These are phyloP conservation scores for Paracanthobrama guichenoti DNA, from an alignment of 2,113 vertebrate genomes.

Conservation along the genomic window DNA sequence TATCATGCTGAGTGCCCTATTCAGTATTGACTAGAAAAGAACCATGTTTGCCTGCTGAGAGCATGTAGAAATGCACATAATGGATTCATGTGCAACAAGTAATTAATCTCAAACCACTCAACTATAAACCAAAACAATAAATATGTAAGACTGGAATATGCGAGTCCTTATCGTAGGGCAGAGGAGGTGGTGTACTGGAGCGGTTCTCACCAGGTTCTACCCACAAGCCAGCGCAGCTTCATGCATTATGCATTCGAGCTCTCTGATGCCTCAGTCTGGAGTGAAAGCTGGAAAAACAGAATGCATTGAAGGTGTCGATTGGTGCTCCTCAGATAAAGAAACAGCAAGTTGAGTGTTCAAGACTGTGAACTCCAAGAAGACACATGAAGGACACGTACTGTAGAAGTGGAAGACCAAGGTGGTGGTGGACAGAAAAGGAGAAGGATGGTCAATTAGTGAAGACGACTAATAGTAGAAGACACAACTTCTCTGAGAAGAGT, in stretches of 20 bases:
- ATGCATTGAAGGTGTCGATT: slow-evolving; percentile 52
- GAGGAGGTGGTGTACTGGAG: slow-evolving; percentile 4
- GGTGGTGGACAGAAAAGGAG: slow-evolving; percentile 39
- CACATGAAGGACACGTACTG: slow-evolving; percentile 18
- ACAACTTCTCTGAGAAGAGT: not conserved
- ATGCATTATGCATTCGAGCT: slow-evolving; percentile 67
- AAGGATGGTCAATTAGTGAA: not conserved
- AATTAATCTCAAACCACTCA: slow-evolving; percentile 35
- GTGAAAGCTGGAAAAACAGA: slow-evolving; percentile 30
- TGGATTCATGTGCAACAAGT: slow-evolving; percentile 27
- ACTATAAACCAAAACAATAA: slow-evolving; percentile 24
- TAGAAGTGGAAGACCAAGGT: slow-evolving; percentile 64
- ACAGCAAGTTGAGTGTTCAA: not conserved
- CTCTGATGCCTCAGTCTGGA: slow-evolving; percentile 44
- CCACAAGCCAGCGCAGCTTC: slow-evolving; percentile 65
- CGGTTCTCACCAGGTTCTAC: slow-evolving; percentile 69
- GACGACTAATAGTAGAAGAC: not conserved
- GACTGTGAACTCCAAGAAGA: not conserved
- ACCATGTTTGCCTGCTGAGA: slow-evolving; percentile 56
- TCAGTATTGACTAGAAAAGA: slow-evolving; percentile 72
- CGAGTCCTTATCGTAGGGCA: not conserved
- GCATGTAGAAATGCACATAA: slow-evolving; percentile 50
- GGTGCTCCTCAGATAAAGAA: slow-evolving; percentile 61
- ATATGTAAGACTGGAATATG: not conserved
- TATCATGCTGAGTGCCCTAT: slow-evolving; percentile 79